Conservation (phyloP, 2,113 vertebrate species). For the Solea solea region DNA sequence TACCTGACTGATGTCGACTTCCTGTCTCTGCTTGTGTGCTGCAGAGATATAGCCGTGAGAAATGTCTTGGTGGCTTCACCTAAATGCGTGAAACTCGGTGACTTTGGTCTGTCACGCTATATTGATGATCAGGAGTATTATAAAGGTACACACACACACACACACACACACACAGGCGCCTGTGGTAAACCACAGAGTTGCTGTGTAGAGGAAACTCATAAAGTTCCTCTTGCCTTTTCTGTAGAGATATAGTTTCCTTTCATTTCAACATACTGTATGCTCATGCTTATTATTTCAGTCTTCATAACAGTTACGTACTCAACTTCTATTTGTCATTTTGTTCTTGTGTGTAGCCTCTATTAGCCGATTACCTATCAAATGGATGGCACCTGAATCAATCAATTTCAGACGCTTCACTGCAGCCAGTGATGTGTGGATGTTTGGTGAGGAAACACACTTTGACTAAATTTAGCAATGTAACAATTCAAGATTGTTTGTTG, state of each 20-base stretch:
- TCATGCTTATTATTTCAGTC: neutral
- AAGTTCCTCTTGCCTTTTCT: neutral
- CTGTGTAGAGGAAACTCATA: neutral
- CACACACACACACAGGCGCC: neutral
- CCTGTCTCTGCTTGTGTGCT: constrained; percentile 9
- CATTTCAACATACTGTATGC: neutral
- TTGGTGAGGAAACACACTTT: constrained; percentile 82
- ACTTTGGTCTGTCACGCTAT: constrained; percentile 95
- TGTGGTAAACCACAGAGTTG: neutral
- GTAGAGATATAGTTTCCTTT: neutral
- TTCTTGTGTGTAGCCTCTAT: constrained; percentile 82
- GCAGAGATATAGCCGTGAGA: constrained; percentile 93
- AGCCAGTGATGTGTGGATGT: constrained; percentile 97
- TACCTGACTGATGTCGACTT: neutral
- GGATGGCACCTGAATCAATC: constrained; percentile 97
- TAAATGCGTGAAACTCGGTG: constrained; percentile 91
- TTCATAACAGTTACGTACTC: neutral
- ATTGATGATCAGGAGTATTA: constrained; percentile 96
- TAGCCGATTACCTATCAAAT: constrained; percentile 93
- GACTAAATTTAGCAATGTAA: too few species aligned
- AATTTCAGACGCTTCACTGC: constrained; percentile 96
- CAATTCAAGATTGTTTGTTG: too few species aligned
- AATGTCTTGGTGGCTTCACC: constrained; percentile 89
- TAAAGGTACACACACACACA: constrained; percentile 83
- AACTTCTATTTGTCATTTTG: neutral